A percentile compares a stretch with the other conserved stretches of the same genome.
phyloP scores from a whole-genome alignment of 1,140 invertebrate genomes.

The Bemisia tabaci region DNA sequence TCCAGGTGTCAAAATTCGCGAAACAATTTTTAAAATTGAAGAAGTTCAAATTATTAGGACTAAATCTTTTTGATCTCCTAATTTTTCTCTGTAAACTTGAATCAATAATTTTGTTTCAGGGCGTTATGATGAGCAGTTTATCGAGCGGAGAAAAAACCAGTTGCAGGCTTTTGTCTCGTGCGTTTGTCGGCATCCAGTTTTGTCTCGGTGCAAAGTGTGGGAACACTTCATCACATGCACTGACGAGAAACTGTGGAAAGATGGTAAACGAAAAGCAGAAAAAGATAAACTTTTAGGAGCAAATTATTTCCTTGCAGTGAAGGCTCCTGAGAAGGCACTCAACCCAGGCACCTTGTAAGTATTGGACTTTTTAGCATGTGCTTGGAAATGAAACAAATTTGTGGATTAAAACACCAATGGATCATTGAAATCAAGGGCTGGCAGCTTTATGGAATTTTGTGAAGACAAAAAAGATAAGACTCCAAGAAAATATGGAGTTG shows the following conservation, averaged over 20 bases:
- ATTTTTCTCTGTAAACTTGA: too few species aligned
- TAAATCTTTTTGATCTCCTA: too few species aligned
- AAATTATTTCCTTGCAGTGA: constrained; percentile 80
- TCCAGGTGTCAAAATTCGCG: too few species aligned
- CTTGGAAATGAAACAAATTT: too few species aligned
- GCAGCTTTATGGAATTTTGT: too few species aligned
- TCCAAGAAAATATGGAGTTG: too few species aligned
- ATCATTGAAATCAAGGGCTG: too few species aligned
- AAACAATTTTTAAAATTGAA: too few species aligned
- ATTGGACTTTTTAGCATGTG: too few species aligned
- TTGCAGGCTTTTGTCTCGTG: constrained; percentile 92
- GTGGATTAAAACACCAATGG: too few species aligned
- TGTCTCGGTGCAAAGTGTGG: constrained; percentile 83
- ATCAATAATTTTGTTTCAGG: constrained; percentile 31
- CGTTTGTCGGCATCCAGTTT: constrained; percentile 88
- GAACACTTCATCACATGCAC: constrained; percentile 93
- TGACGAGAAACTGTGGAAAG: constrained; percentile 95
- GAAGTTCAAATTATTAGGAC: too few species aligned
- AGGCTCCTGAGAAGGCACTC: constrained; percentile 58
- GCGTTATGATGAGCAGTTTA: constrained; percentile 92
- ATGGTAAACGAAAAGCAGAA: constrained; percentile 88
- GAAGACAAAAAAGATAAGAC: too few species aligned
- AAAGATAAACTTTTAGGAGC: constrained; percentile 83
- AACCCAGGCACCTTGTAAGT: constrained; percentile 35
- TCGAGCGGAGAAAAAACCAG: constrained; percentile 81